A percentile compares a stretch with the other conserved stretches of the same genome.
Evolutionary conservation across 37 sponge, comb jelly and placozoan genomes (phyloP).

Genomic region (Haliclona indistincta): DNA sequence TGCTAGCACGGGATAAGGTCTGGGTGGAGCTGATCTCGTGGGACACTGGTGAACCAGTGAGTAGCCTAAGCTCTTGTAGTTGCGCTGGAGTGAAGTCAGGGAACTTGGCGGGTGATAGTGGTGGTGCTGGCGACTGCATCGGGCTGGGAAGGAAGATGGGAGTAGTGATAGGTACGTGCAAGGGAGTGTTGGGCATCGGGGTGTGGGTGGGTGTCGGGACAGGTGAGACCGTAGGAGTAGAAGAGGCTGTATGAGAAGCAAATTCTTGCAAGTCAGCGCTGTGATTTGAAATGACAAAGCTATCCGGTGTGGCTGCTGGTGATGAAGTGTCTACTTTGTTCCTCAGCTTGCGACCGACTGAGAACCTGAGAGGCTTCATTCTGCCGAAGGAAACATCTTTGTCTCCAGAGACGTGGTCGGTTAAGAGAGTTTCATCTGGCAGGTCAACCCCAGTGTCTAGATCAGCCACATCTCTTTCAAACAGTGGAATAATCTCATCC

Average conservation of each 20-base stretch:
- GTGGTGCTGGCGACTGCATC: background rate
- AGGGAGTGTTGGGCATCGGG: background rate
- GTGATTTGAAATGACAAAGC: background rate
- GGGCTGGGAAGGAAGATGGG: background rate
- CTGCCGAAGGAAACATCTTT: background rate
- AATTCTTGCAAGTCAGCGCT: constrained; percentile 4
- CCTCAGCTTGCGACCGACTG: background rate
- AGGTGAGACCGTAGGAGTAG: too few species aligned
- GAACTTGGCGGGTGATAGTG: background rate
- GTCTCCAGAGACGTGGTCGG: constrained; percentile 19
- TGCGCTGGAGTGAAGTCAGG: background rate
- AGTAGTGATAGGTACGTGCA: background rate
- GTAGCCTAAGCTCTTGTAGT: too few species aligned
- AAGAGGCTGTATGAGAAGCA: too few species aligned
- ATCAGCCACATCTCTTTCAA: constrained; percentile 11
- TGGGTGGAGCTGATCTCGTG: too few species aligned
- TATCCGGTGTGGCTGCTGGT: background rate
- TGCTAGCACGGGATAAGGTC: background rate
- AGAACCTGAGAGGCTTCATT: background rate
- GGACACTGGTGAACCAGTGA: too few species aligned
- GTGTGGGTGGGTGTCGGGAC: too few species aligned
- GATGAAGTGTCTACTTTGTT: background rate
- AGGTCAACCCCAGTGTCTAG: constrained; percentile 54
- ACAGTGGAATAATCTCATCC: background rate
- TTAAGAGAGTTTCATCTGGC: constrained; percentile 42